Base-by-base conservation (phyloP, 2,113 vertebrate genomes). In the Oophaga pumilio region DNA sequence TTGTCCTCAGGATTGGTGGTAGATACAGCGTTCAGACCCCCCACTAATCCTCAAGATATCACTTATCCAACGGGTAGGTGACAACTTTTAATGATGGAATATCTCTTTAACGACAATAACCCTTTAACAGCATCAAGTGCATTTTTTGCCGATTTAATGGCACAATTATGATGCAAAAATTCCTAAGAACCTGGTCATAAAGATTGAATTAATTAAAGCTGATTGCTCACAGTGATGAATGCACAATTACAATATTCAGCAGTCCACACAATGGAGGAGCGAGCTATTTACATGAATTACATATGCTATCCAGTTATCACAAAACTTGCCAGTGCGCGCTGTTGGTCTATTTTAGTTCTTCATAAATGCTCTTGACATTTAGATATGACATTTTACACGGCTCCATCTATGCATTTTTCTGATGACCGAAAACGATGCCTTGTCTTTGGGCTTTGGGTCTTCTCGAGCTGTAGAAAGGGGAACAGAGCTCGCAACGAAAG, bases 351-450 rank as follows among this genome's bases (percentile, higher is more conserved):
- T 22, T 28, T 62, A 79, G n/a, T 26, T 17, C 28, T 8, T 28
- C 12, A 56, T 62, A 79, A 57, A 79, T 80, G 20, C 14, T 1
- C n/a, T 26, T 85, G 84, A 85, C 73, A 78, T 86, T 86, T 79
- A 77, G 22, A 78, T 69, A 22, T 86, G 76, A 79, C 60, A 86
- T 79, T 79, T 78, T 69, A 62, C 76, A 68, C 11, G 8, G 26
- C 56, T 33, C 52, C 12, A n/a, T 22, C 76, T 22, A 17, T 68
- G 60, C 52, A 66, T 79, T 69, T 43, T 26, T 49, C 24, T 33
- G 4, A 18, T 68, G 76, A 20, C 13, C 22, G 15, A 68, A 49
- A 78, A 33, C 22, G 12, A 8, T 56, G 49, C 24, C 28, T 43
- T 14, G 20, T 13, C 66, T 26, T 59, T 52, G n/a, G 52, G 24